Conservation (phyloP, 2,113 vertebrate species). For the Hylia prasina region DNA sequence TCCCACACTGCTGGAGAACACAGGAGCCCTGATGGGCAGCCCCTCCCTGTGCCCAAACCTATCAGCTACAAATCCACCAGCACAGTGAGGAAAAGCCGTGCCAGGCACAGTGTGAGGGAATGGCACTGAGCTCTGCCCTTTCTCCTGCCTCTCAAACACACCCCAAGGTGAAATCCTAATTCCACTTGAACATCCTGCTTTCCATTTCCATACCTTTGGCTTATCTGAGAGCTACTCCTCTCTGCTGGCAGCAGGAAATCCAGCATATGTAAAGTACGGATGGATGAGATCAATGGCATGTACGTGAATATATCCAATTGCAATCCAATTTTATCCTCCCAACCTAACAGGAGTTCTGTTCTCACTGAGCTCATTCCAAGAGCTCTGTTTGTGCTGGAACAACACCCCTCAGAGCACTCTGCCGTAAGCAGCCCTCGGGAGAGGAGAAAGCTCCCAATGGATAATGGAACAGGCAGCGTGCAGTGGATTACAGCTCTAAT, state of each 20-base stretch:
- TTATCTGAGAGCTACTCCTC: constrained; percentile 51
- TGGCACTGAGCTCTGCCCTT: neutral
- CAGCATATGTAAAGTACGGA: constrained; percentile 35
- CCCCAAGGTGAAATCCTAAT: constrained; percentile 9
- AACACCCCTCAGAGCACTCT: neutral
- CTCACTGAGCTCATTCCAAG: constrained; percentile 38
- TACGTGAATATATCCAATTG: constrained; percentile 23
- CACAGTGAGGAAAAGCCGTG: neutral
- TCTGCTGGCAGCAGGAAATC: constrained; percentile 14
- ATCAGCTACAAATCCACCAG: neutral
- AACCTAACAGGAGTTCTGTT: constrained; percentile 34
- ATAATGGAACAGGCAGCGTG: neutral
- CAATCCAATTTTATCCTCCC: constrained; percentile 57
- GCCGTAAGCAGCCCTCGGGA: neutral
- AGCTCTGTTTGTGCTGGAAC: constrained; percentile 43
- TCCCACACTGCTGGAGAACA: fast-evolving
- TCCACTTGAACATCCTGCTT: constrained; percentile 50
- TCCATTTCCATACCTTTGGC: constrained; percentile 42
- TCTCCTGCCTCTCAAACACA: constrained; percentile 50
- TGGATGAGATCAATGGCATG: constrained; percentile 25
- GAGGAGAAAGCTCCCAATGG: neutral
- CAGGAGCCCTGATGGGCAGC: neutral
- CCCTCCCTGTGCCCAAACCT: neutral
- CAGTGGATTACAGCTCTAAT: neutral
- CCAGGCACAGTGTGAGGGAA: neutral